phyloP scores from a whole-genome alignment of 1,140 invertebrate genomes.

The Phymorhynchus buccinoides region DNA sequence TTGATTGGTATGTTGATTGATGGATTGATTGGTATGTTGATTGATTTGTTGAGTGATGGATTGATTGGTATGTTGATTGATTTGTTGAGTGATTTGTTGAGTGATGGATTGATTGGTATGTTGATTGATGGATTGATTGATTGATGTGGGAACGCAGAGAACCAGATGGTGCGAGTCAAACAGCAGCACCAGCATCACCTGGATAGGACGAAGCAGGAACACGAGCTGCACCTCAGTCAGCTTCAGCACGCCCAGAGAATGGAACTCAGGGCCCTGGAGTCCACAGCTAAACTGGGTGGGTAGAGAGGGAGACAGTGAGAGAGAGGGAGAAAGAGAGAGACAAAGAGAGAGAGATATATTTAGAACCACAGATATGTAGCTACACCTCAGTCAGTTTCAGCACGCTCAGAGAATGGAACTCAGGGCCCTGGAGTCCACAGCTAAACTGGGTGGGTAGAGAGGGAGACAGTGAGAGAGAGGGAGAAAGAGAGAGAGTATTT shows the following conservation, averaged over 20 bases:
- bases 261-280: conserved; percentile 37
- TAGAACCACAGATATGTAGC: no score
- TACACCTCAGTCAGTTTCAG: no score
- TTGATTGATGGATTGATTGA: not conserved
- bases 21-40: not conserved
- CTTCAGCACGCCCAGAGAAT: conserved; percentile 42
- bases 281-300: conserved; percentile 48
- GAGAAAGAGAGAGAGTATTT: no score
- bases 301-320: not conserved
- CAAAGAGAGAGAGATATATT: no score
- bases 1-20: not conserved
- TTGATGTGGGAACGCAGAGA: conserved; percentile 41
- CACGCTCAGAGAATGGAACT: no score
- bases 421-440: no score
- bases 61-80: not conserved
- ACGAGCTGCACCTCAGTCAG: conserved; percentile 45
- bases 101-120: not conserved
- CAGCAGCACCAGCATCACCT: conserved; percentile 54
- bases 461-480: no score
- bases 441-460: no score
- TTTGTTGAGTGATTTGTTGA: not conserved
- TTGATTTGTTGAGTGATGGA: not conserved
- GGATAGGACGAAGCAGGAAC: conserved; percentile 47
- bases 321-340: no score
- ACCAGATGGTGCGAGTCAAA: conserved; percentile 50